These are phyloP conservation scores for Drosophila chauvacae DNA, from an alignment of 1,140 invertebrate species.

Conservation along the genomic window DNA sequence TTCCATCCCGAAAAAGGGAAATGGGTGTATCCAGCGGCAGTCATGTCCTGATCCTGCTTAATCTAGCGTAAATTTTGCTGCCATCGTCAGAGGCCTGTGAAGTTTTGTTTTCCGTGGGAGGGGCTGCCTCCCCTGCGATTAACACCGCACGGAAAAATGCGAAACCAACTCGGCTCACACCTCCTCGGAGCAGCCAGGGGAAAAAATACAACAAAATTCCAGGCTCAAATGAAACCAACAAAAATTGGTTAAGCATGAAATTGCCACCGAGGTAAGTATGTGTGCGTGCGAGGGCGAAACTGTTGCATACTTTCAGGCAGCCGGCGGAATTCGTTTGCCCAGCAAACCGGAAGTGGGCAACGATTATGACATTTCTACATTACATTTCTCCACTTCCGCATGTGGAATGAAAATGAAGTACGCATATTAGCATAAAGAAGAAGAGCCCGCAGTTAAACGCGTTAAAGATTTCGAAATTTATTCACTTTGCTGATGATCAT, in stretches of 20 bases:
- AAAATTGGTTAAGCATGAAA: constrained; percentile 82
- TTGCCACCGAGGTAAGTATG: constrained; percentile 35
- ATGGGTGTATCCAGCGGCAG: not conserved
- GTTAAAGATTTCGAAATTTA: constrained; percentile 82
- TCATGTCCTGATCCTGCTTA: constrained; percentile 59
- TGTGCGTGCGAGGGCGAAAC: constrained; percentile 18
- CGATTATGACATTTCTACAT: constrained; percentile 58
- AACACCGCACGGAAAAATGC: constrained; percentile 66
- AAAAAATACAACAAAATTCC: constrained; percentile 42
- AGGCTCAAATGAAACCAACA: constrained; percentile 71
- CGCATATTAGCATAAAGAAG: not conserved
- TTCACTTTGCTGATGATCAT: constrained; percentile 67
- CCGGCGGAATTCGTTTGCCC: constrained; percentile 48
- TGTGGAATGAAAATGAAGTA: constrained; percentile 17
- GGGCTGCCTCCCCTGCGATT: constrained; percentile 49
- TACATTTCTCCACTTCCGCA: not conserved
- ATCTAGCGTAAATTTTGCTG: constrained; percentile 78
- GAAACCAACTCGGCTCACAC: constrained; percentile 62
- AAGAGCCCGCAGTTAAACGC: constrained; percentile 53
- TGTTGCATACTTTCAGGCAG: constrained; percentile 65
- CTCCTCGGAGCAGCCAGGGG: constrained; percentile 52
- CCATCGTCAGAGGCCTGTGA: constrained; percentile 46
- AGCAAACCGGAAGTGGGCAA: constrained; percentile 54
- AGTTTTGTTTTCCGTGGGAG: constrained; percentile 33
- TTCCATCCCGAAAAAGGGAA: not conserved